Base-by-base conservation (phyloP, 1,140 invertebrate genomes). In the Tyrophagus putrescentiae region DNA sequence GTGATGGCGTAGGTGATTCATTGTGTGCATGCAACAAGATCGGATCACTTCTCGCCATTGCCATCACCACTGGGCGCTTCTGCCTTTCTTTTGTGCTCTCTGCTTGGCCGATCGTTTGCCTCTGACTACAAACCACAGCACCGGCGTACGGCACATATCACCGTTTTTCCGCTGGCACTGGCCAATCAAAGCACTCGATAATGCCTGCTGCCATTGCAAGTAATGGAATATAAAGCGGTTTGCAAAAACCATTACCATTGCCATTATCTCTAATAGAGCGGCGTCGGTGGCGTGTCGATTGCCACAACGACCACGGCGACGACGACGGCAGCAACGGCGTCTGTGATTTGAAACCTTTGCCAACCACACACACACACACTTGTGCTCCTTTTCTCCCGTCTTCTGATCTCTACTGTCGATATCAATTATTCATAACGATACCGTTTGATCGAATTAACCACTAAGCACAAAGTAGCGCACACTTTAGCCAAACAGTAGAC, bases 171-270 rank as follows among this genome's bases (percentile, higher is more conserved):
- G 45, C 45, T 25, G 31, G 21, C 6, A 48, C 31, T 48, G 45
- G 45, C 45, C 45, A 48, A 48, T 48, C 45, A 48, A 39, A 29
- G n/a, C n/a, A 6, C 21, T 48, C 45, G 45, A 48, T 48, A 48
- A 48, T 48, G 45, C 21, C 13, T 21, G n/a, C n/a, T n/a, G 45
- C 45, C 45, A 48, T 48, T 48, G 7, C 21, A 21, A 29, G 45
- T 48, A 48, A 48, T 48, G 45, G 45, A 48, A 48, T 48, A 48
- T 48, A 48, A n/a, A n/a, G n/a, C n/a, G n/a, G n/a, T n/a, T n/a
- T n/a, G n/a, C n/a, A n/a, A 48, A 48, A 48, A 48, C 45, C 45
- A 48, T 48, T 48, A 48, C 45, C 45, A 48, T 48, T 48, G 45
- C 45, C 45, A 48, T 48, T 48, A 48, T 48, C 45, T 48, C 31